Conservation (phyloP, 2,797 vertebrate genomes). For the Clarias laeviceps region DNA sequence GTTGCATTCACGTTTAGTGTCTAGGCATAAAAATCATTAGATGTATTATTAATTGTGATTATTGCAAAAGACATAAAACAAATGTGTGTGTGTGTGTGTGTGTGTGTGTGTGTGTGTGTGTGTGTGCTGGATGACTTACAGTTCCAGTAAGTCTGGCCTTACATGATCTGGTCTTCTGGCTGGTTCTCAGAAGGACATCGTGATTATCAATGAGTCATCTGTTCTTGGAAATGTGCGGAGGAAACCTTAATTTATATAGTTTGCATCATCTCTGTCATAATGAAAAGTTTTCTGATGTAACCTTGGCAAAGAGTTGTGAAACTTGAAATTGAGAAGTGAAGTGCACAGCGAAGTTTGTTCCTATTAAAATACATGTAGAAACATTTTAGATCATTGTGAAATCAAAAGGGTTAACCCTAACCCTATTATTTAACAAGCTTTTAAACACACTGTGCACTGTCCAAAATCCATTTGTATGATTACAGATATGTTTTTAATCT, state of each 20-base stretch:
- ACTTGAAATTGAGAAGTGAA: not conserved
- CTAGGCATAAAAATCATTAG: not conserved
- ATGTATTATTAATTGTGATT: not conserved
- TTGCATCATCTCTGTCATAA: conserved; percentile 26
- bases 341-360: not conserved
- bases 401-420: not conserved
- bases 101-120: conserved; percentile 36
- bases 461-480: too few relatives aligned
- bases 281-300: not conserved
- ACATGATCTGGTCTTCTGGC: conserved; percentile 40
- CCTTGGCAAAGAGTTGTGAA: not conserved
- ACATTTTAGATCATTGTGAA: not conserved
- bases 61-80: not conserved
- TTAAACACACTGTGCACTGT: too few relatives aligned
- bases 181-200: conserved; percentile 33
- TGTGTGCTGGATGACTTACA: conserved; percentile 27
- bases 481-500: too few relatives aligned
- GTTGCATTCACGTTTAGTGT: not conserved
- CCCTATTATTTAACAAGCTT: not conserved
- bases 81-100: conserved; percentile 3
- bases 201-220: conserved; percentile 52
- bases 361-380: not conserved
- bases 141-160: conserved; percentile 52
- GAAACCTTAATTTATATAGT: conserved; percentile 4
- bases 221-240: conserved; percentile 38